Base-by-base conservation (phyloP, 2,888 invertebrate genomes). In the Theodoxus fluviatilis region DNA sequence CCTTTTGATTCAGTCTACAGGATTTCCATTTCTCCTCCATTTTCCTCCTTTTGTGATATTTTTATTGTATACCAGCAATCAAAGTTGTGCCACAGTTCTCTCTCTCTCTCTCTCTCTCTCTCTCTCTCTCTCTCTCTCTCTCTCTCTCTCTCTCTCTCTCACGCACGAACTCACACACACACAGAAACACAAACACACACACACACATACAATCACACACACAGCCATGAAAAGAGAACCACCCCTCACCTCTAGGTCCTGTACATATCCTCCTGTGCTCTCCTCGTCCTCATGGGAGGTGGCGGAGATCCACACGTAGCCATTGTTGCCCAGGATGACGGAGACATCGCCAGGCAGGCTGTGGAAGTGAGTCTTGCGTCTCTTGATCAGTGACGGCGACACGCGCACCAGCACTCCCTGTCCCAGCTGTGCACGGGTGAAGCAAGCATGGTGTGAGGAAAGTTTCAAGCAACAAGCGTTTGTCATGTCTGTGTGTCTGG, bases 311-410 rank as follows among this genome's bases (percentile, higher is more conserved):
- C 97, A 99, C 74, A 99, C 92, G 81, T 93, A 96, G 0, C 99
- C 99, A 87, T 98, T 98, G 85, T 96, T 96, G 7, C 98, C 98
- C 33, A 99, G 90, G 72, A 99, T 96, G 31, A 98, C 89, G 72
- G 94, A 94, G 0, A 94, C 94, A 0, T 98, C 98, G 85, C 94
- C 94, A 0, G 94, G 92, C 69, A 99, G 89, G 87, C 94, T 94
- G 85, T 98, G 97, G 84, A 98, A 98, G 87, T 98, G 97, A 64
- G 94, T 95, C 87, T 99, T 99, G 71, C 96, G 92, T 25, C 96
- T 90, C 85, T 94, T 95, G 28, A 99, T 92, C 38, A 98, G 88
- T 1, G 95, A 94, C 0, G 98, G 95, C 63, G 94, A 93, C 0
- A 99, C 97, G 87, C 94, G 94, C 0, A 98, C 89, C 72, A 98